Percentiles rank a stretch among this genome's conserved stretches.
Conservation (phyloP, 1,140 invertebrate species). For the Philotrypesis tridentata region DNA sequence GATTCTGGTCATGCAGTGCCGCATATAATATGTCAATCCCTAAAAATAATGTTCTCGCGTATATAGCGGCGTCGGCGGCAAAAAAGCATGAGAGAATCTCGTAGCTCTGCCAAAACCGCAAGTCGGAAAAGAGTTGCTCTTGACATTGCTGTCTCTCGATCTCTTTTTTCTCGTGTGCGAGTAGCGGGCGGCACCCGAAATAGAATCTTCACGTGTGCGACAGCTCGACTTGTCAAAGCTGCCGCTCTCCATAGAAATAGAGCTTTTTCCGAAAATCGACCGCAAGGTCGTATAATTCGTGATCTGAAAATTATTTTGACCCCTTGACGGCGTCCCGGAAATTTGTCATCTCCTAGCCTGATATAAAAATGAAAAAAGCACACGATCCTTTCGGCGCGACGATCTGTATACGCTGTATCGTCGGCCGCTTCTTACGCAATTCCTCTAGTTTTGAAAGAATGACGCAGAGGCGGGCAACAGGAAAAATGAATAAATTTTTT, state of each 20-base stretch:
- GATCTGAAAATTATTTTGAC: too few species aligned
- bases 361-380: too few species aligned
- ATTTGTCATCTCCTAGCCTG: too few species aligned
- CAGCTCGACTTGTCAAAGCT: conserved; percentile 3
- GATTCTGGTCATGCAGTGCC: neutral
- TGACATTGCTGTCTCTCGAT: neutral
- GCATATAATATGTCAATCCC: conserved; percentile 30
- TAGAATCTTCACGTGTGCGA: conserved; percentile 3
- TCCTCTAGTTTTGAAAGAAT: neutral
- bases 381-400: neutral
- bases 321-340: too few species aligned
- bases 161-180: neutral
- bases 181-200: neutral
- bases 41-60: conserved; percentile 25
- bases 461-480: too few species aligned
- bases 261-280: conserved; percentile 4
- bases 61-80: neutral
- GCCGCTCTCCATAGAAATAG: conserved; percentile 20
- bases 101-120: conserved; percentile 10
- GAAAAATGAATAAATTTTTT: conserved; percentile 9
- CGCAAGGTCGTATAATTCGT: conserved; percentile 5
- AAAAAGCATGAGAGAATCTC: neutral
- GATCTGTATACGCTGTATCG: neutral
- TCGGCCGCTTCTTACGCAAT: neutral
- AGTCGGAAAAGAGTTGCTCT: conserved; percentile 29